A percentile compares a stretch with the other conserved stretches of the same genome.
These are phyloP conservation scores for Platyrinchus mystaceus DNA, from an alignment of 2,797 vertebrate species.

Conservation along the genomic window DNA sequence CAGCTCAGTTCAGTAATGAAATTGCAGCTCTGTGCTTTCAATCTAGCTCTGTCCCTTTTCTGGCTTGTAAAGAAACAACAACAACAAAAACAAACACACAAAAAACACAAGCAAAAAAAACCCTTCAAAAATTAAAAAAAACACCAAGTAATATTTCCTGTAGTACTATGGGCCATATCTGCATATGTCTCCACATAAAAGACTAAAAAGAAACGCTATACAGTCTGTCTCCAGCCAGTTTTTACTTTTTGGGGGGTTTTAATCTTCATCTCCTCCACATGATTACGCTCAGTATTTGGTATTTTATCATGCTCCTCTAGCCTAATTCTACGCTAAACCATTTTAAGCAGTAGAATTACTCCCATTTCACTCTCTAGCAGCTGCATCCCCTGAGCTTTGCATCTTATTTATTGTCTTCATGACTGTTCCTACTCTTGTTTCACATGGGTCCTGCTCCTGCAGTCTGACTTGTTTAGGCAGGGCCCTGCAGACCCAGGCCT, in stretches of 20 bases:
- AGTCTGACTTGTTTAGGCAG: not conserved
- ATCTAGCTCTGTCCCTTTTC: not conserved
- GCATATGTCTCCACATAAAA: not conserved
- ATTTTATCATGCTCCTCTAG: not conserved
- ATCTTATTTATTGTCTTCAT: not conserved
- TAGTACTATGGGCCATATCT: not conserved
- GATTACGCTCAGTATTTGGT: not conserved
- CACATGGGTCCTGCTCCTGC: not conserved
- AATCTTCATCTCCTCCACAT: not conserved
- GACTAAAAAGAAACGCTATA: not conserved
- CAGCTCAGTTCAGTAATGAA: not conserved
- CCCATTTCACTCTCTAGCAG: not conserved
- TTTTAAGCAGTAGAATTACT: not conserved
- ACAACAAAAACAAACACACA: not conserved
- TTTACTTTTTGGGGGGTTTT: not conserved
- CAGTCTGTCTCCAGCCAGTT: not conserved
- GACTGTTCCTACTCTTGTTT: not conserved
- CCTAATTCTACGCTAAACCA: not conserved
- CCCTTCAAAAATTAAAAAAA: not conserved
- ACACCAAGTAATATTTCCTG: not conserved
- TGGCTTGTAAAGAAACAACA: not conserved
- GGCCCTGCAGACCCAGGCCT: not conserved
- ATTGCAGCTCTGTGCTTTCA: not conserved
- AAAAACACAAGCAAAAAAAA: not conserved
- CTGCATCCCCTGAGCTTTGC: not conserved